A percentile compares a stretch with the other conserved stretches of the same genome.
These are phyloP conservation scores for Microcaecilia unicolor DNA, from an alignment of 2,797 vertebrate species.

Conservation along the genomic window DNA sequence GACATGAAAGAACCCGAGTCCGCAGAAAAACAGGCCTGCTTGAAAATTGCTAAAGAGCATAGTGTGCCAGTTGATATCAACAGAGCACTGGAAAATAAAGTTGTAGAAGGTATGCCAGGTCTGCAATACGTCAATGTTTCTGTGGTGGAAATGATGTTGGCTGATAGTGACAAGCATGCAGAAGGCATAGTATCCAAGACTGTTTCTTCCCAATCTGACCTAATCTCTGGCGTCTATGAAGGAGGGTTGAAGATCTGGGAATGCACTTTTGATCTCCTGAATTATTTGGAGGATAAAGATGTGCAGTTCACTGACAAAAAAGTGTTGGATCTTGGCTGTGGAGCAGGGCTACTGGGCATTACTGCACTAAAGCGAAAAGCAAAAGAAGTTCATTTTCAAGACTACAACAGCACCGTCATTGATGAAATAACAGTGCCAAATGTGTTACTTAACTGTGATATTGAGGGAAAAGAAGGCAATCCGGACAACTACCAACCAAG, in stretches of 20 bases:
- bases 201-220: constrained; percentile 71
- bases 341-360: constrained; percentile 84
- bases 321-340: constrained; percentile 87
- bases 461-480: constrained; percentile 1
- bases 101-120: constrained; percentile 13
- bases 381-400: constrained; percentile 78
- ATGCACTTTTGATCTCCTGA: constrained; percentile 86
- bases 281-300: constrained; percentile 59
- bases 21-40: background rate
- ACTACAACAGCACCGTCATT: constrained; percentile 89
- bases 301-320: constrained; percentile 62
- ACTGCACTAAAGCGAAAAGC: constrained; percentile 68
- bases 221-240: constrained; percentile 89
- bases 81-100: constrained; percentile 41
- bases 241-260: constrained; percentile 97
- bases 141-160: constrained; percentile 14
- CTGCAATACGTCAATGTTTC: constrained; percentile 4
- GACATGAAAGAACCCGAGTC: background rate
- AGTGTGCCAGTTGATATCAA: constrained; percentile 30
- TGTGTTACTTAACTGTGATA: constrained; percentile 61
- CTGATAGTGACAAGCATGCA: background rate
- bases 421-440: constrained; percentile 83
- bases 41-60: constrained; percentile 43
- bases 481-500: constrained; percentile 1
- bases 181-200: constrained; percentile 68